Evolutionary conservation across 2,888 invertebrate species (phyloP), one percentile per base, ranked within the genome.

Genomic region (Plebejus anna): DNA sequence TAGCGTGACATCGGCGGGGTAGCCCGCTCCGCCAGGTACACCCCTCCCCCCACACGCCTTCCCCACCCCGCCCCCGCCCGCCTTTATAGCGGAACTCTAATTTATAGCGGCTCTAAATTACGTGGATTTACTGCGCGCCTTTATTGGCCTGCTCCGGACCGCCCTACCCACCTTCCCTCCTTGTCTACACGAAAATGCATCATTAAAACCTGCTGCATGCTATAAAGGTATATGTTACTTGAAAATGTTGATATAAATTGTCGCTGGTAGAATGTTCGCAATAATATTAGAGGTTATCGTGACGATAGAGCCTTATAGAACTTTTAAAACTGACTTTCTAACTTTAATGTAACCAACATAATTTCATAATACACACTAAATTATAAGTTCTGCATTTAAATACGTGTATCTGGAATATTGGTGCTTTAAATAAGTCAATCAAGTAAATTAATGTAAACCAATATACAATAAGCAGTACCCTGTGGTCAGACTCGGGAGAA

Each of bases 51-150:
- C 66, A 32, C 66, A 13, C 13, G 11, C 66, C 13, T 13, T 5
- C 66, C 66, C 87, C 85, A 86, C 84, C 85, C 86, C 61, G 9
- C 61, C 61, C 90, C 88, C 85, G 86, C 84, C 85, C 87, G 86
- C 87, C 86, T 92, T 92, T 92, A 92, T 89, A 90, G 91, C 91
- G 88, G 92, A 92, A 94, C 92, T 90, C 88, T 91, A 90, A 93
- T 93, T 92, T 94, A 94, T 87, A 84, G 87, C 89, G 86, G 92
- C 92, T 90, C 92, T 93, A 94, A 93, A 94, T 92, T 90, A 92
- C 91, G 90, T 92, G 91, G 92, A 94, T 94, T 94, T 94, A 93
- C 91, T 88, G 91, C 92, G 87, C 86, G 89, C 86, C 89, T 94
- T 94, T 94, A 94, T 94, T 93, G 93, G 93, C 89, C 87, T 89